Conservation (phyloP, 2,113 vertebrate genomes). For the Fregetta grallaria region DNA sequence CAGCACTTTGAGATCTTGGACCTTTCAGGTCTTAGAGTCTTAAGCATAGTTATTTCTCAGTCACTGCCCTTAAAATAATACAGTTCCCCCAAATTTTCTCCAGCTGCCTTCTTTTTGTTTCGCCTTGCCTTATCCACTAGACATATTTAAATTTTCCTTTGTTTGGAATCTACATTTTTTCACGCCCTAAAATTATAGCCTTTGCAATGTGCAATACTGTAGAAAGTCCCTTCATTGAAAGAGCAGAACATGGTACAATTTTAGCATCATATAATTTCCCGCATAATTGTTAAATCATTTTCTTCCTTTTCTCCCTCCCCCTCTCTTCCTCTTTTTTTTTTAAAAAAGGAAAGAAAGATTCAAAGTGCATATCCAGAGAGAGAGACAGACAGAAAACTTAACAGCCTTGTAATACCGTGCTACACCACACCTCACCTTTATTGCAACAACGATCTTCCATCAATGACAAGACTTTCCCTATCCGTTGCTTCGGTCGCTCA, state of each 20-base stretch:
- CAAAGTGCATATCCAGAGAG: constrained; percentile 20
- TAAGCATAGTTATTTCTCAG: constrained; percentile 43
- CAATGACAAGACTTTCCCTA: not conserved
- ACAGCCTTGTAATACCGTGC: not conserved
- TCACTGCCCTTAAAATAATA: constrained; percentile 29
- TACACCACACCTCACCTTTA: not conserved
- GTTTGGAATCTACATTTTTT: constrained; percentile 74
- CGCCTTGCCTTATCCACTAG: constrained; percentile 47
- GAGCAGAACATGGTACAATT: constrained; percentile 73
- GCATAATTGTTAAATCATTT: constrained; percentile 77
- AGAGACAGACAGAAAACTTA: constrained; percentile 41
- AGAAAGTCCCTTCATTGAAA: constrained; percentile 73
- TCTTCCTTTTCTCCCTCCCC: constrained; percentile 65
- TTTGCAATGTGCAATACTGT: constrained; percentile 62
- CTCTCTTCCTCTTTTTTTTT: not conserved
- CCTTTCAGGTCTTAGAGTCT: not conserved
- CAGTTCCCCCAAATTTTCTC: constrained; percentile 26
- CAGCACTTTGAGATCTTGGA: not conserved
- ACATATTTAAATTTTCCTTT: constrained; percentile 71
- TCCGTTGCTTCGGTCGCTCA: not conserved
- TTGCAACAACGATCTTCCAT: not conserved
- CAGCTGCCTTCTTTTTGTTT: constrained; percentile 54
- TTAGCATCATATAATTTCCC: constrained; percentile 81
- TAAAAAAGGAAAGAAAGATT: constrained; percentile 8
- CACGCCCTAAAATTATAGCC: constrained; percentile 73